Evolutionary conservation across 2,797 vertebrate species (phyloP), one percentile per base, ranked within the genome.

Genomic region (Crenuchus spilurus): DNA sequence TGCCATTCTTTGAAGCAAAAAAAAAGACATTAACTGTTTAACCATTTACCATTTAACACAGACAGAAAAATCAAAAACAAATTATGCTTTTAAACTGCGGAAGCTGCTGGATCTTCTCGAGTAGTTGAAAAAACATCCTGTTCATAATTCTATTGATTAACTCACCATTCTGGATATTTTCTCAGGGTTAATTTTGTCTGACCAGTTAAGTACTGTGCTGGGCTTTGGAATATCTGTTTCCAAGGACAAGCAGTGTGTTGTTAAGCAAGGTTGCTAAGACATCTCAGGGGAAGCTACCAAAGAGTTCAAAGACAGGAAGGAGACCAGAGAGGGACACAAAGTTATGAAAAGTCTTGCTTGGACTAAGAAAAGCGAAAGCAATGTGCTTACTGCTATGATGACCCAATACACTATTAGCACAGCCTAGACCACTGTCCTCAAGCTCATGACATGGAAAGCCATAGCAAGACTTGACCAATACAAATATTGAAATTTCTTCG

Each of bases 131-230:
- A 41, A 41, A 41, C 13, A 1, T 3, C 10, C 2, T 41, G 1
- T 41, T 14, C 39, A 41, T 41, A 7, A n/a, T 13, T 4, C n/a
- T 46, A 14, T 6, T 4, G 2, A n/a, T 42, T 6, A 20, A 6
- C 20, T 49, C 46, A 22, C 8, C 18, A 49, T 20, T 49, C 46
- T 3, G 18, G 14, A 7, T 1, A 6, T 30, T 54, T 24, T 16
- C 30, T 22, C 42, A 58, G 41, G 54, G 54, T 24, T 58, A 48
- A 48, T 70, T 60, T 70, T 55, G 41, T 60, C 68, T 67, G 41
- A 24, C 26, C 30, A 24, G 30, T 10, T 20, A 35, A 60, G 54
- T 46, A 18, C 41, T 11, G 26, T 0, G 41, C 30, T 61, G 13
- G 68, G 41, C 28, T 18, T 24, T 22, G 22, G 28, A 55, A 51